Percentiles rank a stretch among this genome's conserved stretches.
These are phyloP conservation scores for fruit fly (Drosophila melanogaster) DNA, from an alignment of 1,140 invertebrate species.

Conservation along the genomic window DNA sequence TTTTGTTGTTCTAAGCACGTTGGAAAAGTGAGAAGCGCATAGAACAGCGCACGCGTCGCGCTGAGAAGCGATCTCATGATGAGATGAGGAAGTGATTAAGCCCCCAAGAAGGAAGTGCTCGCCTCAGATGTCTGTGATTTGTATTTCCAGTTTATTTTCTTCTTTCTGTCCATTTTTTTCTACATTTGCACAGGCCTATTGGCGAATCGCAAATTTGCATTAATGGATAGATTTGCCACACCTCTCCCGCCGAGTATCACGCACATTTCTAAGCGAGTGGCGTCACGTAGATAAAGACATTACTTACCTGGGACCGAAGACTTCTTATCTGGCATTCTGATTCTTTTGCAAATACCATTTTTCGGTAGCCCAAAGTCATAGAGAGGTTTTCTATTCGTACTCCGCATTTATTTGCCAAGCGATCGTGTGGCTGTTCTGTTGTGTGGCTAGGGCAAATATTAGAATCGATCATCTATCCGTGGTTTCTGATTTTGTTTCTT, in stretches of 20 bases:
- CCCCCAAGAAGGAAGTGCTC: conserved; percentile 54
- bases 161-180: conserved; percentile 15
- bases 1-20: conserved; percentile 54
- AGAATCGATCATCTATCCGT: conserved; percentile 46
- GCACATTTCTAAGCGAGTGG: conserved; percentile 7
- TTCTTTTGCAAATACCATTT: conserved; percentile 46
- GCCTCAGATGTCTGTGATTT: conserved; percentile 49
- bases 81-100: conserved; percentile 58
- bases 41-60: conserved; percentile 69
- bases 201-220: conserved; percentile 31
- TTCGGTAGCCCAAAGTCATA: conserved; percentile 48
- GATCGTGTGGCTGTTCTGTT: conserved; percentile 32
- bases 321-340: conserved; percentile 28
- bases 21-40: conserved; percentile 77
- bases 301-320: conserved; percentile 29
- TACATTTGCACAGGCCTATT: conserved; percentile 46
- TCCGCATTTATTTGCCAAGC: conserved; percentile 31
- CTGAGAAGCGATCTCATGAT: conserved; percentile 50
- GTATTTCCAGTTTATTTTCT: conserved; percentile 54
- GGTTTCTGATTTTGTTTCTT: conserved; percentile 23
- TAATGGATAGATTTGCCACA: conserved; percentile 21
- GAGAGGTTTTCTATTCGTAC: conserved; percentile 31
- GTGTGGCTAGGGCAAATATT: conserved; percentile 37
- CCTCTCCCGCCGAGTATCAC: conserved; percentile 22
- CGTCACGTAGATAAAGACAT: conserved; percentile 41